phyloP scores from a whole-genome alignment of 2,888 invertebrate species.

The Hypercompe scribonia region DNA sequence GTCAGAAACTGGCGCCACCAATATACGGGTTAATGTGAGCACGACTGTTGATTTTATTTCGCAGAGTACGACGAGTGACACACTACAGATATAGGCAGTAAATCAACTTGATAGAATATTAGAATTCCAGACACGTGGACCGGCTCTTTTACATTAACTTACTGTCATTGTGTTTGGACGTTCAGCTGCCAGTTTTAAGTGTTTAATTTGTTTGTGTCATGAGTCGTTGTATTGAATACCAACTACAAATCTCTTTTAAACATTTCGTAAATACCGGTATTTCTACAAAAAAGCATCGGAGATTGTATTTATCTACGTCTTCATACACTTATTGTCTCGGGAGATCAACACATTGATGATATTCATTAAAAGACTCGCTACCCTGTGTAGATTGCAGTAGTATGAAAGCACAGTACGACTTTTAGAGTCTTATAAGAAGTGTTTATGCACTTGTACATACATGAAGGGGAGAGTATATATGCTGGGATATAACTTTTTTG shows the following conservation, averaged over 20 bases:
- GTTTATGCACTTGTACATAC: not conserved
- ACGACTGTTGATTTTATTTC: slow-evolving; percentile 58
- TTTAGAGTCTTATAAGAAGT: not conserved
- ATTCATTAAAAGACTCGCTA: not conserved
- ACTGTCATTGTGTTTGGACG: slow-evolving; percentile 46
- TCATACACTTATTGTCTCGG: not conserved
- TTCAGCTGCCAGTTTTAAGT: slow-evolving; percentile 49
- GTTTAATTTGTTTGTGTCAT: slow-evolving; percentile 46
- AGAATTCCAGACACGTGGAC: slow-evolving; percentile 46
- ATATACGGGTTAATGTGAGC: slow-evolving; percentile 76
- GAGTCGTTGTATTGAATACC: slow-evolving; percentile 35
- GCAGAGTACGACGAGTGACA: slow-evolving; percentile 43
- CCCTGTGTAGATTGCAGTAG: too few species aligned
- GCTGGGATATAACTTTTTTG: not conserved
- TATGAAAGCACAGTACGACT: not conserved
- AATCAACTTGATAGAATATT: slow-evolving; percentile 54
- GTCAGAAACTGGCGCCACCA: slow-evolving; percentile 72
- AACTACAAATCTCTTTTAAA: slow-evolving; percentile 45
- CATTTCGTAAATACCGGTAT: slow-evolving; percentile 38
- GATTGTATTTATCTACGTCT: not conserved
- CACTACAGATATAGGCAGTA: slow-evolving; percentile 47
- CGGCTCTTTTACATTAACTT: slow-evolving; percentile 47
- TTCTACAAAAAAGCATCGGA: slow-evolving; percentile 10
- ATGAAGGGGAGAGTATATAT: not conserved
- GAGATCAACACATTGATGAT: not conserved